phyloP scores from a whole-genome alignment of 2,113 vertebrate genomes.

The Plestiodon gilberti region DNA sequence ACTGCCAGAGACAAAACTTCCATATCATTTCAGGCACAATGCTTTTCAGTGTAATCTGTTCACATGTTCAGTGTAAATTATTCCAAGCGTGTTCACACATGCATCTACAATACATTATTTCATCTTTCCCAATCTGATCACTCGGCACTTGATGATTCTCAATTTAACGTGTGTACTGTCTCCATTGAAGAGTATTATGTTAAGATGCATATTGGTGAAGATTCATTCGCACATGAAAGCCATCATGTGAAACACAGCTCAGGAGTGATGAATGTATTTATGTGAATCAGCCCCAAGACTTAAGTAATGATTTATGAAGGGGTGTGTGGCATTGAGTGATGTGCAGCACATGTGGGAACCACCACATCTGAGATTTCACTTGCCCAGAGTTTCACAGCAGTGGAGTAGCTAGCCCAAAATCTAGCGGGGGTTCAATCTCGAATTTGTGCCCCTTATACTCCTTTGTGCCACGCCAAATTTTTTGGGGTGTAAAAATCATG shows the following conservation, averaged over 20 bases:
- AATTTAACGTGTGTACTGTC: no score
- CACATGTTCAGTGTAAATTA: neutral
- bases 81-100: neutral
- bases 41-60: neutral
- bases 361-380: neutral
- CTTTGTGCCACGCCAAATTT: no score
- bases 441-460: no score
- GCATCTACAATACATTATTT: neutral
- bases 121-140: neutral
- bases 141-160: neutral
- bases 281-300: neutral
- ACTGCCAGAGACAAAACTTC: no score
- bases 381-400: no score
- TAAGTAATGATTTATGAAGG: neutral
- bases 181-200: neutral
- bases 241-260: neutral
- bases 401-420: no score
- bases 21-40: no score
- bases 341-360: neutral
- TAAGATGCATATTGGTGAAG: neutral
- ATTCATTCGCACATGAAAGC: no score
- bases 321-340: neutral
- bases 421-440: no score
- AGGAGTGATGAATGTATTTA: neutral
- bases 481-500: no score